Evolutionary conservation across 1,140 invertebrate genomes (phyloP).

Genomic region (Anastrepha ludens): DNA sequence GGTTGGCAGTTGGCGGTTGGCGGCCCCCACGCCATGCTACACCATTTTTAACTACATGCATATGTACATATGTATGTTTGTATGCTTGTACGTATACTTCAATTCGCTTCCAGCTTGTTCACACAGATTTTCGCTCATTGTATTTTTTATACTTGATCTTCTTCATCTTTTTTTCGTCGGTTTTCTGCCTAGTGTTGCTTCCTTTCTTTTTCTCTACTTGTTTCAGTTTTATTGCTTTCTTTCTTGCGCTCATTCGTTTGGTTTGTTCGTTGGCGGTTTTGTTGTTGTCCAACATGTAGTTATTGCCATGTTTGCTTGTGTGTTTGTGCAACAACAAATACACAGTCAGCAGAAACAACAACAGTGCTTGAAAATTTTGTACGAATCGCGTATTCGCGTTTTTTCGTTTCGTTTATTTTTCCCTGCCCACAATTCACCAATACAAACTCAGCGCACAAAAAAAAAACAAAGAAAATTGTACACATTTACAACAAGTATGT

Average conservation of each 20-base stretch:
- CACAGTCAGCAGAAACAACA: conserved; percentile 14
- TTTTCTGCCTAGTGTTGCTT: not conserved
- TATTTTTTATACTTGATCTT: not conserved
- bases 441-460: conserved; percentile 54
- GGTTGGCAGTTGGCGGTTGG: conserved; percentile 57
- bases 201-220: not conserved
- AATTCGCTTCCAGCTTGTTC: not conserved
- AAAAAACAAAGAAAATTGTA: conserved; percentile 21
- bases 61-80: not conserved
- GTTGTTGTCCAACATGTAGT: conserved; percentile 50
- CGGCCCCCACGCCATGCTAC: conserved; percentile 21
- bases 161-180: not conserved
- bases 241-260: conserved; percentile 37
- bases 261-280: conserved; percentile 34
- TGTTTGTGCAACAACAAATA: conserved; percentile 44
- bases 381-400: conserved; percentile 74
- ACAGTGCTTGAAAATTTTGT: conserved; percentile 66
- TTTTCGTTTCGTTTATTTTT: conserved; percentile 72
- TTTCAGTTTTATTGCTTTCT: conserved; percentile 32
- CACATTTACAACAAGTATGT: not conserved
- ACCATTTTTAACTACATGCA: conserved; percentile 20
- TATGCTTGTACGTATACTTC: too few relatives aligned
- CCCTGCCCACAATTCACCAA: conserved; percentile 73
- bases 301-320: not conserved
- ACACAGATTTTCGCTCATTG: not conserved